phyloP scores from a whole-genome alignment of 2,113 vertebrate species.

The Dolichallabes microphthalmus region DNA sequence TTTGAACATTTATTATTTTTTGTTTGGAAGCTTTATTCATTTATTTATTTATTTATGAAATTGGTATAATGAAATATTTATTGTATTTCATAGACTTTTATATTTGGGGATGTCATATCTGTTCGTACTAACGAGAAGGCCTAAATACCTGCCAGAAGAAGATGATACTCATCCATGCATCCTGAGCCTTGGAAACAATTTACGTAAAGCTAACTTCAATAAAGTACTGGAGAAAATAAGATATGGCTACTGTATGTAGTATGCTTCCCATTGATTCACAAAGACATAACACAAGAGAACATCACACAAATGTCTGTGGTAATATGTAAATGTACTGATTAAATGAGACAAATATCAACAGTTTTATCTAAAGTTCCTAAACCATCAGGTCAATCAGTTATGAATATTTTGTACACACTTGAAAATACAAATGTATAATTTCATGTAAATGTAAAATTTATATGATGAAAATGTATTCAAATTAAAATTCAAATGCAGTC shows the following conservation, averaged over 20 bases:
- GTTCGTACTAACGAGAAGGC: not conserved
- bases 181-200: too few relatives aligned
- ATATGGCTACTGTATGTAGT: not conserved
- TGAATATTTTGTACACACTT: too few relatives aligned
- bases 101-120: not conserved
- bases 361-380: too few relatives aligned
- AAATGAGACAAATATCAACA: too few relatives aligned
- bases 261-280: not conserved
- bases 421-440: too few relatives aligned
- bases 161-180: too few relatives aligned
- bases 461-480: too few relatives aligned
- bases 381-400: too few relatives aligned
- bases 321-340: too few relatives aligned
- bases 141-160: not conserved
- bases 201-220: not conserved
- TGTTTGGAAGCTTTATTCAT: not conserved
- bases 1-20: not conserved
- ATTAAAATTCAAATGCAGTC: too few relatives aligned
- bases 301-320: too few relatives aligned
- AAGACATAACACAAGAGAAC: not conserved
- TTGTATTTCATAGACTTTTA: not conserved
- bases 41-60: not conserved
- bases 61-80: not conserved
- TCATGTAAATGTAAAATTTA: too few relatives aligned
- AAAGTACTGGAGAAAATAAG: not conserved